These are phyloP conservation scores for Pelochelys cantorii DNA, from an alignment of 2,797 vertebrate genomes.

Conservation along the genomic window DNA sequence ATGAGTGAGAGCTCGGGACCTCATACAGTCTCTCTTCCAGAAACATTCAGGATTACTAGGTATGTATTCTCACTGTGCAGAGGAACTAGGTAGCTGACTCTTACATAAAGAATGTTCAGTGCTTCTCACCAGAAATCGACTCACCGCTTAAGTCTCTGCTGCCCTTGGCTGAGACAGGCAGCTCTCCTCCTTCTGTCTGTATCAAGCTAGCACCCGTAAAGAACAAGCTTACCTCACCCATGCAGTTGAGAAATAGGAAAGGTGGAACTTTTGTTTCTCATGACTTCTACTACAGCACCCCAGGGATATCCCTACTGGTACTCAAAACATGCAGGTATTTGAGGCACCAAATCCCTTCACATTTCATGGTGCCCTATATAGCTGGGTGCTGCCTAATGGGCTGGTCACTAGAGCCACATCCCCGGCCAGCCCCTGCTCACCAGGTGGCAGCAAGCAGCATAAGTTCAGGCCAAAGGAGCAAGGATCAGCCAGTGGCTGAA, in stretches of 20 bases:
- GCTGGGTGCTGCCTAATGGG: no score
- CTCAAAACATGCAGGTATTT: no score
- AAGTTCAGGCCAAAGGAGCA: no score
- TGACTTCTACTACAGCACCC: background rate
- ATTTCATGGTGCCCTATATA: no score
- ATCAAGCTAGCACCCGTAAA: background rate
- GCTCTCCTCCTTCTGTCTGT: background rate
- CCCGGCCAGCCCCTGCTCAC: no score
- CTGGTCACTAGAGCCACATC: no score
- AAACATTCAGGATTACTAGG: constrained; percentile 86
- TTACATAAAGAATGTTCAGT: fast-evolving
- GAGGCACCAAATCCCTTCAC: no score
- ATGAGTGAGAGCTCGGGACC: constrained; percentile 94
- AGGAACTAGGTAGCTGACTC: background rate
- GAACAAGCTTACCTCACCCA: background rate
- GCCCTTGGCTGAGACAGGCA: background rate
- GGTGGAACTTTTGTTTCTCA: background rate
- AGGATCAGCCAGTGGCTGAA: no score
- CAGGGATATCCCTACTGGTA: fast-evolving
- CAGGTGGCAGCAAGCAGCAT: no score
- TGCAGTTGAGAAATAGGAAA: background rate
- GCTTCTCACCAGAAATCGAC: background rate
- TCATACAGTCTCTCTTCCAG: constrained; percentile 82
- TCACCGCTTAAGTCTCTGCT: background rate
- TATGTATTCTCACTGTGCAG: constrained; percentile 20